Percentiles rank a stretch among this genome's conserved stretches.
Conservation (phyloP, 1,140 invertebrate genomes). For the Babylonia areolata region DNA sequence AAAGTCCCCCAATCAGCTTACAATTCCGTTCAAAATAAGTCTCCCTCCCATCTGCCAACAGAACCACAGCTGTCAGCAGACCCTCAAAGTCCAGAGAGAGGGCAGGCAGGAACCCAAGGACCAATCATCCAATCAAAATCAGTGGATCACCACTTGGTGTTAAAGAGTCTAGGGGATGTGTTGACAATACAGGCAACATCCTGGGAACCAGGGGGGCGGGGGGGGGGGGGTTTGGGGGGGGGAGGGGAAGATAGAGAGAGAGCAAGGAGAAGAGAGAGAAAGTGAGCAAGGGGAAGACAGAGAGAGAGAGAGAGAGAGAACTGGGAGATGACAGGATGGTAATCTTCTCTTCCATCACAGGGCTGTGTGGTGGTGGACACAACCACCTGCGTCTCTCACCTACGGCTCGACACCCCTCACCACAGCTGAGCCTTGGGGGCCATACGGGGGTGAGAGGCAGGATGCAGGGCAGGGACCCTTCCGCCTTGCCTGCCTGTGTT, state of each 20-base stretch:
- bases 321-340: background rate
- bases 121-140: too few species aligned
- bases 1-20: too few species aligned
- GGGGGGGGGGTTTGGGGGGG: background rate
- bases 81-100: too few species aligned
- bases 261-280: background rate
- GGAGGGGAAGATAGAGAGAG: background rate
- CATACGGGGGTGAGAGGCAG: background rate
- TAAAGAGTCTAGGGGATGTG: too few species aligned
- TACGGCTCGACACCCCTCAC: background rate
- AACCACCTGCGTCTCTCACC: slow-evolving; percentile 31
- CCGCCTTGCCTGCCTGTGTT: background rate
- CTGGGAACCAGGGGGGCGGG: background rate
- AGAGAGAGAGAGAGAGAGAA: background rate
- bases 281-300: background rate
- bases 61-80: too few species aligned
- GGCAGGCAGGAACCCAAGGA: too few species aligned
- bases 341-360: background rate
- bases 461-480: background rate
- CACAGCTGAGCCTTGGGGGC: background rate
- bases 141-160: too few species aligned
- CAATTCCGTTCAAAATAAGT: too few species aligned
- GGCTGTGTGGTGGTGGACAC: background rate
- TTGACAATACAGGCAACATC: too few species aligned
- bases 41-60: too few species aligned